These are phyloP conservation scores for Hypsopygia costalis DNA, from an alignment of 2,888 invertebrate genomes.

Conservation along the genomic window DNA sequence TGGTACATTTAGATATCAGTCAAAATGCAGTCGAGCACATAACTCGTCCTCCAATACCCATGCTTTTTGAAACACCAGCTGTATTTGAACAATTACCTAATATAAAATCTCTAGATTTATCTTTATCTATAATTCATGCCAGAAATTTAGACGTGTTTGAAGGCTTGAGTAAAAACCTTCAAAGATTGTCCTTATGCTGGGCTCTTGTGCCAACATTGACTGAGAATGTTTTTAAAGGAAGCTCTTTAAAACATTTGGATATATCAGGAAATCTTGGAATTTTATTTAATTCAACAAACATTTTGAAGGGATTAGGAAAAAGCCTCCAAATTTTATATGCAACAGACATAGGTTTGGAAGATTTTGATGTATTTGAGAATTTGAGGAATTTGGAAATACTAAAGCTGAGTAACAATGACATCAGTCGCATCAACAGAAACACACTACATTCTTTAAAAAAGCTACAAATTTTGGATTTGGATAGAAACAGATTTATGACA, in stretches of 20 bases:
- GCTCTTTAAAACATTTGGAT: conserved; percentile 68
- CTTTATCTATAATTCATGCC: conserved; percentile 37
- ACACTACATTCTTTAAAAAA: conserved; percentile 46
- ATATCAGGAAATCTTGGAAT: conserved; percentile 76
- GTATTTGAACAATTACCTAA: conserved; percentile 30
- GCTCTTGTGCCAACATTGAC: conserved; percentile 54
- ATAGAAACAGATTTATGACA: conserved; percentile 73
- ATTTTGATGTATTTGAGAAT: conserved; percentile 47
- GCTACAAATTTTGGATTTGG: conserved; percentile 72
- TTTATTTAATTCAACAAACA: conserved; percentile 30
- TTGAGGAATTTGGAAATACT: conserved; percentile 65
- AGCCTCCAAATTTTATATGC: conserved; percentile 67
- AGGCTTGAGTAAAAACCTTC: conserved; percentile 32
- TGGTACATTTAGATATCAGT: conserved; percentile 78
- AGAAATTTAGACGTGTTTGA: conserved; percentile 31
- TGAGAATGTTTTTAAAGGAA: conserved; percentile 54
- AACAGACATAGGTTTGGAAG: conserved; percentile 53
- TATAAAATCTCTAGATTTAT: conserved; percentile 50
- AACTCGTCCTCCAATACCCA: conserved; percentile 17
- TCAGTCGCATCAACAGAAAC: conserved; percentile 41
- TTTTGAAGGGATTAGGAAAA: conserved; percentile 59
- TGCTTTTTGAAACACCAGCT: conserved; percentile 26
- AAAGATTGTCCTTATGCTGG: conserved; percentile 61
- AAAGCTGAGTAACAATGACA: conserved; percentile 72
- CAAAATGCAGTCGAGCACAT: conserved; percentile 43